Conservation (phyloP, 2,113 vertebrate species). For the Phaethon lepturus region DNA sequence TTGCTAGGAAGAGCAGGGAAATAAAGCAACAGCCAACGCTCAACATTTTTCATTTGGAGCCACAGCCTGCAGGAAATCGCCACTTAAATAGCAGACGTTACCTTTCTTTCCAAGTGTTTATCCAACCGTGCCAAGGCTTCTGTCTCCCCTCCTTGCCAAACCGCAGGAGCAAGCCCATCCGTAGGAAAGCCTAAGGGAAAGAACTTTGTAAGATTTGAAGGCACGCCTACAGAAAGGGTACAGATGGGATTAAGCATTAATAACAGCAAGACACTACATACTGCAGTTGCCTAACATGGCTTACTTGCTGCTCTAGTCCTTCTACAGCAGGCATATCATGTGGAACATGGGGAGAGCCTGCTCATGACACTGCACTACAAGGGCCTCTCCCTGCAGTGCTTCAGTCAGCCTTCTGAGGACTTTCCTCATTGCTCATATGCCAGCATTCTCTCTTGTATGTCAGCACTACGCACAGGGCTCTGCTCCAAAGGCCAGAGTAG, state of each 20-base stretch:
- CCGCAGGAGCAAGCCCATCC: conserved; percentile 79
- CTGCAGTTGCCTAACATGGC: neutral
- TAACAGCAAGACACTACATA: neutral
- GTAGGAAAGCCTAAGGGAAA: conserved; percentile 87
- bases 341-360: neutral
- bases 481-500: neutral
- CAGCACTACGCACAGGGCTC: neutral
- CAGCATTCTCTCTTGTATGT: neutral
- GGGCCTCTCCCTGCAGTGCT: neutral
- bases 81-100: conserved; percentile 38
- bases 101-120: conserved; percentile 95
- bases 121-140: conserved; percentile 91
- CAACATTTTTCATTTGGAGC: neutral
- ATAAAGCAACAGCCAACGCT: neutral
- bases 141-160: conserved; percentile 93
- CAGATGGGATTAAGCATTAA: neutral
- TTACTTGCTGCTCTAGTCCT: neutral
- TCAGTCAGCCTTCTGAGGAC: neutral
- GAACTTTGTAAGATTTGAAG: conserved; percentile 8
- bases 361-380: neutral
- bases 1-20: neutral
- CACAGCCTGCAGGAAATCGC: neutral
- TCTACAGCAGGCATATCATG: neutral
- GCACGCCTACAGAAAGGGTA: neutral
- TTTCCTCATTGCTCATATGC: neutral